phyloP scores from a whole-genome alignment of 2,888 invertebrate genomes.

The Miltochrista miniata region DNA sequence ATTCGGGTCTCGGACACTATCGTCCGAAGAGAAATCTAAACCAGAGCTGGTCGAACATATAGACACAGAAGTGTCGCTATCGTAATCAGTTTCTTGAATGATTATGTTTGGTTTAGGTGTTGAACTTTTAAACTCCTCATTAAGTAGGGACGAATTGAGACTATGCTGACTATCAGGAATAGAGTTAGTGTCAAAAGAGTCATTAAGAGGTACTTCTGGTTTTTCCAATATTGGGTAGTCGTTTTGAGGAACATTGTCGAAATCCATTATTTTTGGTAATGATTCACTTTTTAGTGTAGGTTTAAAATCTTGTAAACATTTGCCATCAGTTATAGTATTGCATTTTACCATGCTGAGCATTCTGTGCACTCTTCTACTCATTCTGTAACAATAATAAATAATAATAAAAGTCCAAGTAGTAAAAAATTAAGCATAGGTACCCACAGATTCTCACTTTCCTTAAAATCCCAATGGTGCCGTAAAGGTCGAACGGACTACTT shows the following conservation, averaged over 20 bases:
- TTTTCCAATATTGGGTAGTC: not conserved
- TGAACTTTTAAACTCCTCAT: not conserved
- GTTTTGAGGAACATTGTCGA: constrained; percentile 5
- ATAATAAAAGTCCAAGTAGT: too few relatives aligned
- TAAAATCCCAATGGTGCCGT: too few relatives aligned
- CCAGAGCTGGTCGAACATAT: constrained; percentile 1
- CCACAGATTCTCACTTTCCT: too few relatives aligned
- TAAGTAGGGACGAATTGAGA: not conserved
- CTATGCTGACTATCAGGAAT: constrained; percentile 5
- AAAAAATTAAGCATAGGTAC: too few relatives aligned
- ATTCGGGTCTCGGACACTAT: constrained; percentile 1
- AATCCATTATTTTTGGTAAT: too few relatives aligned
- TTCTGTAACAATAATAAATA: too few relatives aligned
- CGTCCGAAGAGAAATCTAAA: constrained; percentile 6
- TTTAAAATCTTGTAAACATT: too few relatives aligned
- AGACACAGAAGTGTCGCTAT: constrained; percentile 6
- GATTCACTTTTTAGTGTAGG: too few relatives aligned
- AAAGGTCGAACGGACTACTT: too few relatives aligned
- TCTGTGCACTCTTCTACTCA: too few relatives aligned
- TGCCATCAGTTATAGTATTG: too few relatives aligned
- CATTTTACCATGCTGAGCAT: too few relatives aligned
- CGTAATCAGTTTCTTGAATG: constrained; percentile 4
- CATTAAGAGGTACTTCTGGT: constrained; percentile 3
- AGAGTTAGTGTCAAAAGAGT: constrained; percentile 4
- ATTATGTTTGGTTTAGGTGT: constrained; percentile 1